These are phyloP conservation scores for Drosophila demipolita DNA, from an alignment of 2,888 invertebrate species.

Conservation along the genomic window DNA sequence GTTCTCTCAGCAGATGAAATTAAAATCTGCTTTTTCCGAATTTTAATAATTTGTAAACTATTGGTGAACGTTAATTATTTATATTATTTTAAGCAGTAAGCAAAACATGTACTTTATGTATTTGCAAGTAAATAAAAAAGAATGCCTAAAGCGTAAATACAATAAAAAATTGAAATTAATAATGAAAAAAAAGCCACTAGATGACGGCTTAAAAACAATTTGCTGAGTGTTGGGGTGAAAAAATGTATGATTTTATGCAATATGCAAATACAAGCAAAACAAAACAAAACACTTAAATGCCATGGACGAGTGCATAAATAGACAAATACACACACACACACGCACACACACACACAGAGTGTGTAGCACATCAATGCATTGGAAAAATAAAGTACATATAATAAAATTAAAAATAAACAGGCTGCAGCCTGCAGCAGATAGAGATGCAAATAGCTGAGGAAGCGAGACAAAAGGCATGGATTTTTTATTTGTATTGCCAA, in stretches of 20 bases:
- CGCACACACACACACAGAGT: slow-evolving; percentile 7
- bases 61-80: slow-evolving; percentile 45
- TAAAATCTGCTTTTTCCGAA: neutral
- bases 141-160: slow-evolving; percentile 49
- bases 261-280: slow-evolving; percentile 62
- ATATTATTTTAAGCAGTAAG: slow-evolving; percentile 65
- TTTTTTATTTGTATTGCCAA: slow-evolving; percentile 54
- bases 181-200: slow-evolving; percentile 36
- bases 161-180: slow-evolving; percentile 41
- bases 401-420: slow-evolving; percentile 76
- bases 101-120: slow-evolving; percentile 63
- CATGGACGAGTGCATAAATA: slow-evolving; percentile 69
- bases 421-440: slow-evolving; percentile 22
- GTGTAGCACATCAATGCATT: slow-evolving; percentile 36
- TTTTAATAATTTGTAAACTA: slow-evolving; percentile 18
- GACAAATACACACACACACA: slow-evolving; percentile 30
- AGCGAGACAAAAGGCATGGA: slow-evolving; percentile 28
- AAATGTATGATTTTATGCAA: slow-evolving; percentile 51
- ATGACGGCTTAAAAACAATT: slow-evolving; percentile 73
- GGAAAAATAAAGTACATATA: slow-evolving; percentile 66
- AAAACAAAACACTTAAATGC: slow-evolving; percentile 75
- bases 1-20: neutral
- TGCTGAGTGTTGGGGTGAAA: slow-evolving; percentile 44
- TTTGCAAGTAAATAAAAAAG: slow-evolving; percentile 64
- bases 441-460: slow-evolving; percentile 48